Conservation (phyloP, 1,140 invertebrate genomes). For the Ostrea edulis region DNA sequence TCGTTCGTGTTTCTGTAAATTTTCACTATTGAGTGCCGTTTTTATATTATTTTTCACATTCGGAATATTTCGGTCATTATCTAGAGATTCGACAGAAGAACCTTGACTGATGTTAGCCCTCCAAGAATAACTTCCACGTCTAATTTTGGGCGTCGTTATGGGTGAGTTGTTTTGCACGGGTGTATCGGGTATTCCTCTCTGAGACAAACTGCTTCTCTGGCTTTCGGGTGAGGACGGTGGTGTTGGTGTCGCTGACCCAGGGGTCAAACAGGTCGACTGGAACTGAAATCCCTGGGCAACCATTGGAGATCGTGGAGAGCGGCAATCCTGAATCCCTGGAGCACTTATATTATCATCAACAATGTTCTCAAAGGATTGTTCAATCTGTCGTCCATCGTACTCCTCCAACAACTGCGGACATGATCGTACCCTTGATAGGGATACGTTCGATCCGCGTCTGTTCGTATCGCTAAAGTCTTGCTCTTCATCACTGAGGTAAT, state of each 20-base stretch:
- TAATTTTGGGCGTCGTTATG: constrained; percentile 51
- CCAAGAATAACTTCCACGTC: constrained; percentile 42
- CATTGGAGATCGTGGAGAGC: constrained; percentile 31
- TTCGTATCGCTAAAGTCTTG: constrained; percentile 47
- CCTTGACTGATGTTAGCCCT: constrained; percentile 49
- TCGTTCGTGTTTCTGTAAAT: constrained; percentile 48
- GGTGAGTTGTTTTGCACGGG: constrained; percentile 51
- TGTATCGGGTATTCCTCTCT: constrained; percentile 51
- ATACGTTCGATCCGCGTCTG: constrained; percentile 54
- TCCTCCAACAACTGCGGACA: constrained; percentile 65
- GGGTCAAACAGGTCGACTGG: constrained; percentile 36
- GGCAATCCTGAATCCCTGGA: constrained; percentile 39
- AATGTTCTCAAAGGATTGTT: constrained; percentile 55
- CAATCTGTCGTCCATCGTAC: constrained; percentile 46
- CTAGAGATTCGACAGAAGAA: constrained; percentile 45
- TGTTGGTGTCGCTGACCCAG: constrained; percentile 59
- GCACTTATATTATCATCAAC: constrained; percentile 46
- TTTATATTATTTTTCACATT: constrained; percentile 23
- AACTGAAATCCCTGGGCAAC: constrained; percentile 42
- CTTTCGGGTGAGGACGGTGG: constrained; percentile 66
- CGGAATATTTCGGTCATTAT: constrained; percentile 5
- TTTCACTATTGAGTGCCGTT: constrained; percentile 54
- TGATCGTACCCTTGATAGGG: constrained; percentile 61
- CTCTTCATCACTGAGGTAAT: constrained; percentile 46
- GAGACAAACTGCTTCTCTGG: constrained; percentile 51